Conservation (phyloP, 2,797 vertebrate genomes). For the Rhinophrynus dorsalis region DNA sequence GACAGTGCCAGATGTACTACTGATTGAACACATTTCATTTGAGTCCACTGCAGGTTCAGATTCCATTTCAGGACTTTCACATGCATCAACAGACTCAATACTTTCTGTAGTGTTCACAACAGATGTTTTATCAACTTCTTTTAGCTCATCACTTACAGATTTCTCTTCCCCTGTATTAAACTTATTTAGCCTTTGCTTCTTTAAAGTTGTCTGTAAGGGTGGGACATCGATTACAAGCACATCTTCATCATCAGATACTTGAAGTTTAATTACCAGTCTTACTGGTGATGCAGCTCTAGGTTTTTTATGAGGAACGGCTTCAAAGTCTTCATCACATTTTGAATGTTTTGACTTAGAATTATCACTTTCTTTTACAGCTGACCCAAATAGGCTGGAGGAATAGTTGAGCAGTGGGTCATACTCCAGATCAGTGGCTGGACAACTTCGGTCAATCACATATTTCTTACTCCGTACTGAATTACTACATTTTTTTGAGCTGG, state of each 20-base stretch:
- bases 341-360: slow-evolving; percentile 47
- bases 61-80: neutral
- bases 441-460: slow-evolving; percentile 70
- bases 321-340: slow-evolving; percentile 14
- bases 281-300: slow-evolving; percentile 24
- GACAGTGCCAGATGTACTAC: neutral
- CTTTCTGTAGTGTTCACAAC: no score
- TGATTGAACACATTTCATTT: neutral
- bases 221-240: slow-evolving; percentile 68
- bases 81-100: neutral
- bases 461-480: slow-evolving; percentile 52
- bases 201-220: slow-evolving; percentile 35
- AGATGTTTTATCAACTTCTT: no score
- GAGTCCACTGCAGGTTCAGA: neutral
- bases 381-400: slow-evolving; percentile 61
- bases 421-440: slow-evolving; percentile 73
- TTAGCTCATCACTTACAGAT: neutral
- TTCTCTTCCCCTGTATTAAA: neutral
- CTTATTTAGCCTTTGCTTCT: slow-evolving; percentile 43
- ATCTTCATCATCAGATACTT: slow-evolving; percentile 66
- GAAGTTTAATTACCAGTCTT: slow-evolving; percentile 54
- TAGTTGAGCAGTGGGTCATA: slow-evolving; percentile 78
- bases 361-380: slow-evolving; percentile 1
- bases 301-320: slow-evolving; percentile 38
- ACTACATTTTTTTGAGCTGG: neutral